phyloP scores from a whole-genome alignment of 2,888 invertebrate genomes.

The Flexamia atlantica region DNA sequence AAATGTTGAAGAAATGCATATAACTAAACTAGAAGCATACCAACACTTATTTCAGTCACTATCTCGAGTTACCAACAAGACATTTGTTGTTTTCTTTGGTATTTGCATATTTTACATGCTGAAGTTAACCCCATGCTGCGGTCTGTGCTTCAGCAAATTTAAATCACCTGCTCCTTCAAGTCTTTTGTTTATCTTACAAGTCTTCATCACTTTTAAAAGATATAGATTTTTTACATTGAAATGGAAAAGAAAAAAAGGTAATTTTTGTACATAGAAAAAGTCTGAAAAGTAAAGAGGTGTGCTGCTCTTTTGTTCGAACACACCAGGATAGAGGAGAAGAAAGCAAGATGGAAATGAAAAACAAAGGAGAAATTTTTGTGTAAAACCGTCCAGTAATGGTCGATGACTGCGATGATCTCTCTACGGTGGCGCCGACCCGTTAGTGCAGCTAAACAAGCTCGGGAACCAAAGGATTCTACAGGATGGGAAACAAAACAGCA shows the following conservation, averaged over 20 bases:
- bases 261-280: constrained; percentile 53
- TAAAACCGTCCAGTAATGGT: constrained; percentile 6
- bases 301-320: constrained; percentile 66
- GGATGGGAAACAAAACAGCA: constrained; percentile 69
- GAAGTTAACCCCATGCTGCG: constrained; percentile 70
- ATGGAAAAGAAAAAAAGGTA: constrained; percentile 50
- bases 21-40: constrained; percentile 40
- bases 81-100: constrained; percentile 57
- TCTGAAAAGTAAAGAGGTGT: constrained; percentile 64
- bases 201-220: constrained; percentile 58
- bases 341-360: constrained; percentile 51
- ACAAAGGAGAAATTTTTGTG: constrained; percentile 26
- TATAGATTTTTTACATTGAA: constrained; percentile 30
- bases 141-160: constrained; percentile 69
- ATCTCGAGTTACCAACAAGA: constrained; percentile 61
- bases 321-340: constrained; percentile 54
- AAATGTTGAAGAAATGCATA: constrained; percentile 39
- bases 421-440: constrained; percentile 53
- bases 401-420: constrained; percentile 37
- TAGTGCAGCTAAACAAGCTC: constrained; percentile 60
- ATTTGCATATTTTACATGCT: constrained; percentile 59
- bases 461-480: constrained; percentile 54
- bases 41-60: constrained; percentile 9
- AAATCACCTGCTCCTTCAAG: constrained; percentile 69
- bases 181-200: constrained; percentile 61